These are phyloP conservation scores for Lycaon pictus DNA, from an alignment of 2,113 vertebrate species.

Conservation along the genomic window DNA sequence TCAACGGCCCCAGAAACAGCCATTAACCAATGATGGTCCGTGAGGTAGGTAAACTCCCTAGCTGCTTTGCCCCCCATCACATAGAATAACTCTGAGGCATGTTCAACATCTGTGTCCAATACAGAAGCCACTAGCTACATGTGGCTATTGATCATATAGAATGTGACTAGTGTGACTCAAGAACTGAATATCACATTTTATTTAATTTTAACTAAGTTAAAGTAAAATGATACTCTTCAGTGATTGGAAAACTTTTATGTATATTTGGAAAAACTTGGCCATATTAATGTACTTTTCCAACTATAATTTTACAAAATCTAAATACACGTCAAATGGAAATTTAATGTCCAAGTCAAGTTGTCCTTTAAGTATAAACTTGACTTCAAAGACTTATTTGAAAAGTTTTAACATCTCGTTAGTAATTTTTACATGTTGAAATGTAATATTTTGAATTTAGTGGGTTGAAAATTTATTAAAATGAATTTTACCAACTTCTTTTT, in stretches of 20 bases:
- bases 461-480: constrained; percentile 40
- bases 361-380: background rate
- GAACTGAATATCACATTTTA: background rate
- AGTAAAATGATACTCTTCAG: background rate
- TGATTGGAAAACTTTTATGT: background rate
- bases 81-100: background rate
- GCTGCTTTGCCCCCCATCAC: background rate
- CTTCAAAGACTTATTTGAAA: constrained; percentile 7
- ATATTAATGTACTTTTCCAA: background rate
- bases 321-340: constrained; percentile 13
- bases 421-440: constrained; percentile 7
- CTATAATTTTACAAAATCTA: constrained; percentile 15
- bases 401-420: background rate
- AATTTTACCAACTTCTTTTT: background rate
- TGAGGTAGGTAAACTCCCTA: background rate
- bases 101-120: background rate
- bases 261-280: background rate
- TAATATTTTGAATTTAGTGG: background rate
- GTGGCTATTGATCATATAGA: background rate
- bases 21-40: background rate
- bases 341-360: background rate
- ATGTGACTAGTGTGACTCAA: background rate
- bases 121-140: background rate
- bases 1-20: constrained; percentile 11
- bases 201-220: background rate